A percentile compares a stretch with the other conserved stretches of the same genome.
These are phyloP conservation scores for Apeira syringaria DNA, from an alignment of 2,888 invertebrate genomes.

Conservation along the genomic window DNA sequence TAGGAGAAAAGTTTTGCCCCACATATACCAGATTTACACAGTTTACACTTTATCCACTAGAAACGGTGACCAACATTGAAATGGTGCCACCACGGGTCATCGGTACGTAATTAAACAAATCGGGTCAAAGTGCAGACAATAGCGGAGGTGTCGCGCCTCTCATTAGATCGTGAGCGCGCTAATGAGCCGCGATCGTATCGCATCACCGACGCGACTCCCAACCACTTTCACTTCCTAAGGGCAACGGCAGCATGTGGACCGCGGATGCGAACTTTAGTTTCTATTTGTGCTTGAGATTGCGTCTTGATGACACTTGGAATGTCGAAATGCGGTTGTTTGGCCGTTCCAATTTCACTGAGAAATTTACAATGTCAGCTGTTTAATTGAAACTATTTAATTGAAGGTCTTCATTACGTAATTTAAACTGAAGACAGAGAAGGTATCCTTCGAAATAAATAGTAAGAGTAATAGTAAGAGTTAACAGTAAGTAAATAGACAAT, in stretches of 20 bases:
- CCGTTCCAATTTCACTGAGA: neutral
- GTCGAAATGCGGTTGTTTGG: neutral
- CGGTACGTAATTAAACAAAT: slow-evolving; percentile 42
- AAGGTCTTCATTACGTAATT: no score
- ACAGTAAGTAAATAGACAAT: no score
- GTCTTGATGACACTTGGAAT: slow-evolving; percentile 3
- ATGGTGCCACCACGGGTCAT: slow-evolving; percentile 36
- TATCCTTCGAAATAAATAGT: no score
- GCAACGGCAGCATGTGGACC: slow-evolving; percentile 41
- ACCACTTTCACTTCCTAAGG: slow-evolving; percentile 72
- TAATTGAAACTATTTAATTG: no score
- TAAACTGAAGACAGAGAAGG: no score
- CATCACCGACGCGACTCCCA: slow-evolving; percentile 25
- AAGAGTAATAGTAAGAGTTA: no score
- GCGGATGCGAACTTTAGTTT: slow-evolving; percentile 28
- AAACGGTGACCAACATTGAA: slow-evolving; percentile 14
- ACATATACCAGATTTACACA: no score
- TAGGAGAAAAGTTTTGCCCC: no score
- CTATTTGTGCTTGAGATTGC: slow-evolving; percentile 13
- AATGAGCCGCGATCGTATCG: slow-evolving; percentile 72
- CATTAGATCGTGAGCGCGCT: slow-evolving; percentile 69
- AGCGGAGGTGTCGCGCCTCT: slow-evolving; percentile 58
- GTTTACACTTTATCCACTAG: neutral
- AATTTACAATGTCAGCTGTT: neutral
- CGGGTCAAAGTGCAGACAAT: slow-evolving; percentile 48